Conservation (phyloP, 2,888 invertebrate genomes). For the Ethmia dodecea region DNA sequence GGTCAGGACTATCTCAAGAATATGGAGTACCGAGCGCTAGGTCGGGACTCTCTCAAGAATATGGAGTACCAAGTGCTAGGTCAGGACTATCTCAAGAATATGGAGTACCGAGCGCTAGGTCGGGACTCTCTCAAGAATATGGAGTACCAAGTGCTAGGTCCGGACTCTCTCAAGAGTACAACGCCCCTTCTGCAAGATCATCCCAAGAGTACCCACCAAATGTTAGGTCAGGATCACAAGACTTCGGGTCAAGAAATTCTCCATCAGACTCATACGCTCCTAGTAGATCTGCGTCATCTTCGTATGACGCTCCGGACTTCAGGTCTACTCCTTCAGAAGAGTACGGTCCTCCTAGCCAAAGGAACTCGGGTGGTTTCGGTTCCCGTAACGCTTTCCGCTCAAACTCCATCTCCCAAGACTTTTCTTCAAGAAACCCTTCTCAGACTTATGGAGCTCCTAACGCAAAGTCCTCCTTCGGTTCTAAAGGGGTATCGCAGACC, state of each 20-base stretch:
- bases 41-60: slow-evolving; percentile 24
- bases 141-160: slow-evolving; percentile 21
- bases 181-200: slow-evolving; percentile 3
- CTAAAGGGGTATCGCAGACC: slow-evolving; percentile 29
- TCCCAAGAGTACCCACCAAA: slow-evolving; percentile 20
- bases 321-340: slow-evolving; percentile 36
- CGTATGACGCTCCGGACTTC: slow-evolving; percentile 36
- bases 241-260: no score
- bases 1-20: slow-evolving; percentile 27
- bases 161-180: slow-evolving; percentile 31
- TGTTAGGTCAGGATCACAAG: no score
- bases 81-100: slow-evolving; percentile 27
- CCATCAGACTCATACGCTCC: slow-evolving; percentile 26
- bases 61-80: slow-evolving; percentile 22
- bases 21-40: slow-evolving; percentile 33
- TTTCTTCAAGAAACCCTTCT: slow-evolving; percentile 43
- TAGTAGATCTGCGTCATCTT: slow-evolving; percentile 26
- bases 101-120: slow-evolving; percentile 19
- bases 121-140: slow-evolving; percentile 25
- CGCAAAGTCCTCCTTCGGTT: slow-evolving; percentile 12
- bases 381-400: slow-evolving; percentile 1
- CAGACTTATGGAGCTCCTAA: slow-evolving; percentile 30
- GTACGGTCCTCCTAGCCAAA: slow-evolving; percentile 25
- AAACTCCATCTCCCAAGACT: no score
- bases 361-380: slow-evolving; percentile 1